phyloP scores from a whole-genome alignment of 2,113 vertebrate species.

The Pseudorhombus dupliciocellatus region DNA sequence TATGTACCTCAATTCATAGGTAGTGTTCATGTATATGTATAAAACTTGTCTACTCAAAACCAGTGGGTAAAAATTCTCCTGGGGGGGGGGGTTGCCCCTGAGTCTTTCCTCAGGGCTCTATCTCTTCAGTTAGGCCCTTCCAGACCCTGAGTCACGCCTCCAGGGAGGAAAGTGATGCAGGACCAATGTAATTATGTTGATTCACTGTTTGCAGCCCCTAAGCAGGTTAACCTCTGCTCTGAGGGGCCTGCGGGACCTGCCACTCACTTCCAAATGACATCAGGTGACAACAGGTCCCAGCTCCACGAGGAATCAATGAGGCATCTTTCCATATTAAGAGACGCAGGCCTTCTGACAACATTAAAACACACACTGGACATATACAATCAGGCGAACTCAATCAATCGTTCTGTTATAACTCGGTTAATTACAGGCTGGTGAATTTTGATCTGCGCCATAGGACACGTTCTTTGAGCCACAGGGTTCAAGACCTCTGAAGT shows the following conservation, averaged over 20 bases:
- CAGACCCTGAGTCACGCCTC: conserved; percentile 43
- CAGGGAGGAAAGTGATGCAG: conserved; percentile 47
- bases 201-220: conserved; percentile 51
- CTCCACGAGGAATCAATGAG: conserved; percentile 27
- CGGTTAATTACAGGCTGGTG: background rate
- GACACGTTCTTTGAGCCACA: background rate
- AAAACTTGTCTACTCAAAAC: too few relatives aligned
- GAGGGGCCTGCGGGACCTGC: conserved; percentile 47
- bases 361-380: background rate
- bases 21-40: too few relatives aligned
- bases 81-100: background rate
- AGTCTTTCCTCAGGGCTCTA: conserved; percentile 25
- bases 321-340: conserved; percentile 1
- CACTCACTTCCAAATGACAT: conserved; percentile 54
- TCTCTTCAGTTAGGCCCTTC: conserved; percentile 28
- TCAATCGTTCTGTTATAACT: too few relatives aligned
- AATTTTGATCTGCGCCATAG: background rate
- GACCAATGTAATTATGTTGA: conserved; percentile 66
- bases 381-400: background rate
- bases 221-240: conserved; percentile 68
- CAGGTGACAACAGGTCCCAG: conserved; percentile 52
- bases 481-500: background rate
- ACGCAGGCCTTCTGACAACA: background rate
- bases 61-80: too few relatives aligned
- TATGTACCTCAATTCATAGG: too few relatives aligned